Conservation (phyloP, 2,113 vertebrate genomes). For the Cyanoliseus patagonus region DNA sequence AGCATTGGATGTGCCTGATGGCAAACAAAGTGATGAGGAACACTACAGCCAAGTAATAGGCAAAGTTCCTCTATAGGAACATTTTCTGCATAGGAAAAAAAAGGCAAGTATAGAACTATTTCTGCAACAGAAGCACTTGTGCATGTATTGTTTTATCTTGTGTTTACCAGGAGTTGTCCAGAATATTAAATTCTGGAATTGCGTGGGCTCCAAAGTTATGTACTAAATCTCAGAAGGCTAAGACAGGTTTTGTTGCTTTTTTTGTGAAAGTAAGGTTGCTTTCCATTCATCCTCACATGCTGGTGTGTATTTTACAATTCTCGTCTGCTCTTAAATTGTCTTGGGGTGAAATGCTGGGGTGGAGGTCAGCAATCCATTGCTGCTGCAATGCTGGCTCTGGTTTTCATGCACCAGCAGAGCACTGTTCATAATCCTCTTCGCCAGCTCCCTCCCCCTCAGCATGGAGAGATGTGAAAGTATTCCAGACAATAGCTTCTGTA, state of each 20-base stretch:
- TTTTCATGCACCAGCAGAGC: background rate
- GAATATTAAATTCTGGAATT: background rate
- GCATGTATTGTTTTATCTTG: background rate
- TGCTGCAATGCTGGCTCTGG: background rate
- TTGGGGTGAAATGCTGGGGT: background rate
- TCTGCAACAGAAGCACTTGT: background rate
- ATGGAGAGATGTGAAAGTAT: background rate
- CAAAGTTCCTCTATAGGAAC: background rate
- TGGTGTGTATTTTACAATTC: background rate
- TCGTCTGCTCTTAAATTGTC: background rate
- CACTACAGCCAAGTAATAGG: background rate
- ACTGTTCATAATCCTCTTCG: background rate
- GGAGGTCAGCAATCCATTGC: background rate
- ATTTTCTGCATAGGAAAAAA: background rate
- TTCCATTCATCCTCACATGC: background rate
- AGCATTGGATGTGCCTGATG: background rate
- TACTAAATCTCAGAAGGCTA: background rate
- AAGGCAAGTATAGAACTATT: background rate
- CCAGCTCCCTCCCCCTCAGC: background rate
- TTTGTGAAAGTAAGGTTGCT: background rate
- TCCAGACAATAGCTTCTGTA: constrained; percentile 26
- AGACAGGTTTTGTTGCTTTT: background rate
- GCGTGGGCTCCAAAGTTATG: background rate
- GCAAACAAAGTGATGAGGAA: background rate
- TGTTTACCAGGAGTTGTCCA: background rate